Evolutionary conservation across 2,888 invertebrate species (phyloP), one percentile per base, ranked within the genome.

Genomic region (Phania funesta): DNA sequence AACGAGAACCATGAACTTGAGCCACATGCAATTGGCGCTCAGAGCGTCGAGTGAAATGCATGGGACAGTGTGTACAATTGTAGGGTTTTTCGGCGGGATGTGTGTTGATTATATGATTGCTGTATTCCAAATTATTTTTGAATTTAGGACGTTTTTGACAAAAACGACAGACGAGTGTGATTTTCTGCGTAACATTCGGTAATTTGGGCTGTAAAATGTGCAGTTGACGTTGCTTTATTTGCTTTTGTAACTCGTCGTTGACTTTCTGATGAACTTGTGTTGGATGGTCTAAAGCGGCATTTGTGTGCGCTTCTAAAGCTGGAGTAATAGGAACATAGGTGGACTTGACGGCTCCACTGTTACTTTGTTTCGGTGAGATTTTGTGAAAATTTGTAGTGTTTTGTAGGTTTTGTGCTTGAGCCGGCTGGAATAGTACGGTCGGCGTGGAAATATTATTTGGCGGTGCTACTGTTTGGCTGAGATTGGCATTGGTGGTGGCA

Each of bases 71-170:
- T 0, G 89, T 89, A 67, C 89, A 89, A 64, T 87, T 89, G 80
- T 86, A 89, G 0, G 89, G 89, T 16, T 86, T 87, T 48, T 86
- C 86, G 0, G 86, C 88, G 4, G 89, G 89, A 82, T 89, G 89
- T 68, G 86, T 85, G 29, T 86, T 88, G 29, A 89, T 89, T 32
- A 89, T 89, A 56, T 89, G 89, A n/a, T 86, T 86, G 68, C 89
- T 89, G 67, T 89, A 89, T 26, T 89, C 89, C 13, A 87, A 70
- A 74, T 87, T 88, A 68, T 83, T 89, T 20, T 86, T 87, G 84
- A 89, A 89, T 29, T 89, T 88, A 9, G 89, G 88, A 1, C 89
- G 89, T 54, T 88, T 89, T 38, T 89, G 89, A 46, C 89, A 89
- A 82, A 87, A 89, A 52, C 89, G 89, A 46, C 89, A 89, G 48